Evolutionary conservation across 2,888 invertebrate genomes (phyloP).

Genomic region (Diaprepes abbreviatus): DNA sequence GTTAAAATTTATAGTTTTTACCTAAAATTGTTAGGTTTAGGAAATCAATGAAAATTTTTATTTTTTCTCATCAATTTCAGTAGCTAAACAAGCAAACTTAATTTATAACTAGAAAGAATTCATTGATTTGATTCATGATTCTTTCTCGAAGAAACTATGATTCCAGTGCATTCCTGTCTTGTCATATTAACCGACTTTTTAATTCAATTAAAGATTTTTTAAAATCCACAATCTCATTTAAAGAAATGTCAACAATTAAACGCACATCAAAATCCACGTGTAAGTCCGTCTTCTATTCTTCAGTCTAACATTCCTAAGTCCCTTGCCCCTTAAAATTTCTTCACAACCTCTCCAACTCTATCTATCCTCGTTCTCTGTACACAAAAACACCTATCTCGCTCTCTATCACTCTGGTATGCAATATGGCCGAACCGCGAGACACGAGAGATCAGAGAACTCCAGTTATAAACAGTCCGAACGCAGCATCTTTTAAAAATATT

Average conservation of each 20-base stretch:
- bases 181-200: not conserved
- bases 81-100: too few species aligned
- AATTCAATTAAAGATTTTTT: not conserved
- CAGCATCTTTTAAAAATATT: constrained; percentile 59
- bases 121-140: too few species aligned
- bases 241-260: not conserved
- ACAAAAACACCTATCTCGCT: constrained; percentile 51
- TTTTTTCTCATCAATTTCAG: too few species aligned
- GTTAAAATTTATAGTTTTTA: too few species aligned
- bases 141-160: too few species aligned
- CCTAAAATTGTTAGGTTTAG: too few species aligned
- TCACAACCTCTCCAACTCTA: constrained; percentile 29
- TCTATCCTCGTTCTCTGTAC: constrained; percentile 58
- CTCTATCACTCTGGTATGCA: constrained; percentile 68
- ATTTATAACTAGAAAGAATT: too few species aligned
- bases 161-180: not conserved
- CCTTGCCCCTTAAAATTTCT: constrained; percentile 62
- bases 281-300: constrained; percentile 62
- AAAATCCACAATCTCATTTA: not conserved
- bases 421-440: constrained; percentile 66
- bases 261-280: constrained; percentile 61
- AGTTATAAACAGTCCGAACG: constrained; percentile 32
- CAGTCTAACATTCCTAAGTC: constrained; percentile 67
- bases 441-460: constrained; percentile 57
- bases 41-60: too few species aligned